Evolutionary conservation across 2,113 vertebrate genomes (phyloP).

Genomic region (Barbus barbus): DNA sequence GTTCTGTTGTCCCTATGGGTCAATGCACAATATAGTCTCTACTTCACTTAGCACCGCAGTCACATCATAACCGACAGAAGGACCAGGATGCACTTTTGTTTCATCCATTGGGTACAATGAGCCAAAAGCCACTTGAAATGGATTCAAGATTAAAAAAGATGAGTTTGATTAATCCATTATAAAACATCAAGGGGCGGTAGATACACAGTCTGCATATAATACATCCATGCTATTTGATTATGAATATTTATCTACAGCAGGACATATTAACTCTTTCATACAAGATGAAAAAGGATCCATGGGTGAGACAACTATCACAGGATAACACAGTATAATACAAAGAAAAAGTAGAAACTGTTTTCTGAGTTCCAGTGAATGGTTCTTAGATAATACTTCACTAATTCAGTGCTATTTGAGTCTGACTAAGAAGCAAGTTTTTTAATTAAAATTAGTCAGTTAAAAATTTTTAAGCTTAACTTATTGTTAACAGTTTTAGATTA

Average conservation of each 20-base stretch:
- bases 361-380: not conserved
- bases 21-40: slow-evolving; percentile 21
- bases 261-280: not conserved
- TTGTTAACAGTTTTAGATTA: not conserved
- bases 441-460: not conserved
- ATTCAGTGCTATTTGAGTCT: not conserved
- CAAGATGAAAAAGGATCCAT: not conserved
- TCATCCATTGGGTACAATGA: not conserved
- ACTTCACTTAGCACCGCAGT: slow-evolving; percentile 38
- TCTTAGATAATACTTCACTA: not conserved
- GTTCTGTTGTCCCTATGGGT: slow-evolving; percentile 10
- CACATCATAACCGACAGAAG: not conserved
- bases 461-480: not conserved
- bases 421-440: not conserved
- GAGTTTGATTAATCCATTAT: not conserved
- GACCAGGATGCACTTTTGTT: not conserved
- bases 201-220: not conserved
- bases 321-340: not conserved
- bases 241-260: not conserved
- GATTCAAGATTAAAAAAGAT: not conserved
- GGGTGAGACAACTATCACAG: not conserved
- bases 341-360: too few relatives aligned
- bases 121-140: not conserved
- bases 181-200: not conserved
- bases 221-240: too few relatives aligned